phyloP scores from a whole-genome alignment of 1,140 invertebrate species.

The Pteromalus puparum region DNA sequence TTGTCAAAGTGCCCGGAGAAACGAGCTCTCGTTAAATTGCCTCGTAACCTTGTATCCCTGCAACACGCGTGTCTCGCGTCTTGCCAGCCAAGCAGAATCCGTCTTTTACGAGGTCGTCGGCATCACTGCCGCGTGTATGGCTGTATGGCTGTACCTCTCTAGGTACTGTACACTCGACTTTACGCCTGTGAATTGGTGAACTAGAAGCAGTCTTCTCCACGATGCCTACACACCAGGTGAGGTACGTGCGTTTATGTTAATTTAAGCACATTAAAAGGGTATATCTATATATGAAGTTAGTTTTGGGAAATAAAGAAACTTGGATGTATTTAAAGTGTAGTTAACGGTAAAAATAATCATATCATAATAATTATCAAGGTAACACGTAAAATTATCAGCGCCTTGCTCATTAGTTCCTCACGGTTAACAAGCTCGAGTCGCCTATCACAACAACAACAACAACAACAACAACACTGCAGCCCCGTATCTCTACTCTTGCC shows the following conservation, averaged over 20 bases:
- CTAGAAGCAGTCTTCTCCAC: not conserved
- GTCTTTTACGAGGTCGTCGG: conserved; percentile 2
- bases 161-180: not conserved
- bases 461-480: too few species aligned
- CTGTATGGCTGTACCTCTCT: too few species aligned
- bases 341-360: too few species aligned
- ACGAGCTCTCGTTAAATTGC: conserved; percentile 28
- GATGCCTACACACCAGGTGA: not conserved
- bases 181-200: not conserved
- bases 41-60: conserved; percentile 17
- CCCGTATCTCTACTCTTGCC: not conserved
- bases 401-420: not conserved
- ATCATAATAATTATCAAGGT: too few species aligned
- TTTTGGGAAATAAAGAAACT: too few species aligned
- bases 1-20: conserved; percentile 16
- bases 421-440: not conserved
- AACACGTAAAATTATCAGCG: too few species aligned
- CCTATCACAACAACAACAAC: not conserved
- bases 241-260: too few species aligned
- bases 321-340: too few species aligned
- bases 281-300: too few species aligned
- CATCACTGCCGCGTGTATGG: not conserved
- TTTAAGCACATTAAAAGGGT: too few species aligned
- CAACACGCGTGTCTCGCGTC: not conserved
- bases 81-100: conserved; percentile 7